phyloP scores from a whole-genome alignment of 2,888 invertebrate species.

The Drosophila sordidula region DNA sequence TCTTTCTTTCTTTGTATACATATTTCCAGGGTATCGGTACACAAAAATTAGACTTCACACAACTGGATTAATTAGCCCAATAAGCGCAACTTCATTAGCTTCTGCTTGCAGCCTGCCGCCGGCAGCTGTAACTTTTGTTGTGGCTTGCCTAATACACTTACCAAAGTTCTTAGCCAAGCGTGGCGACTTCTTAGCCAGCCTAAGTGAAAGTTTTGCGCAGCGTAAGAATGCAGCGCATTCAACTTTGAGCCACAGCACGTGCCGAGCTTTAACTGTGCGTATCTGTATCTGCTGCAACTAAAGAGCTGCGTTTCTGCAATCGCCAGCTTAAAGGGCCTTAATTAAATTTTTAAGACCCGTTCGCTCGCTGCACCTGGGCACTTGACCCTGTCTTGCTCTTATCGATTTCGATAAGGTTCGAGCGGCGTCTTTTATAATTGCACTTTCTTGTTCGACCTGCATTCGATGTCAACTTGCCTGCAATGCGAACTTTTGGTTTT shows the following conservation, averaged over 20 bases:
- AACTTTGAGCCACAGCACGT: slow-evolving; percentile 44
- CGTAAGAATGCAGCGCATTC: slow-evolving; percentile 20
- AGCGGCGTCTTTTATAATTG: slow-evolving; percentile 11
- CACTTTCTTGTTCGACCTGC: slow-evolving; percentile 7
- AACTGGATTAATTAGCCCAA: slow-evolving; percentile 70
- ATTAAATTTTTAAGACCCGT: slow-evolving; percentile 53
- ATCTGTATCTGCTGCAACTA: background rate
- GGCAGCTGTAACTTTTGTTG: slow-evolving; percentile 27
- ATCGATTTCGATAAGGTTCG: slow-evolving; percentile 52
- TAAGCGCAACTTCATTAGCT: slow-evolving; percentile 63
- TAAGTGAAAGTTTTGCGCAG: slow-evolving; percentile 46
- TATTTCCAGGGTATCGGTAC: slow-evolving; percentile 1
- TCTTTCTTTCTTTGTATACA: background rate
- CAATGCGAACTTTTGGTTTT: slow-evolving; percentile 37
- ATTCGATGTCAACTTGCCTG: slow-evolving; percentile 8
- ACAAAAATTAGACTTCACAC: slow-evolving; percentile 26
- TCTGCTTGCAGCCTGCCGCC: slow-evolving; percentile 5
- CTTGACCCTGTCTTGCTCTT: slow-evolving; percentile 12
- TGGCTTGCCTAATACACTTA: slow-evolving; percentile 44
- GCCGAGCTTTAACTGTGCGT: slow-evolving; percentile 10
- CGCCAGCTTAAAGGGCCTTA: slow-evolving; percentile 29
- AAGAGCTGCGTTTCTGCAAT: slow-evolving; percentile 25
- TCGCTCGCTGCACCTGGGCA: background rate
- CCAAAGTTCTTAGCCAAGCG: slow-evolving; percentile 19
- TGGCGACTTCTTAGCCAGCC: slow-evolving; percentile 17